Evolutionary conservation across 2,797 vertebrate species (phyloP).

Genomic region (Chiloscyllium punctatum): DNA sequence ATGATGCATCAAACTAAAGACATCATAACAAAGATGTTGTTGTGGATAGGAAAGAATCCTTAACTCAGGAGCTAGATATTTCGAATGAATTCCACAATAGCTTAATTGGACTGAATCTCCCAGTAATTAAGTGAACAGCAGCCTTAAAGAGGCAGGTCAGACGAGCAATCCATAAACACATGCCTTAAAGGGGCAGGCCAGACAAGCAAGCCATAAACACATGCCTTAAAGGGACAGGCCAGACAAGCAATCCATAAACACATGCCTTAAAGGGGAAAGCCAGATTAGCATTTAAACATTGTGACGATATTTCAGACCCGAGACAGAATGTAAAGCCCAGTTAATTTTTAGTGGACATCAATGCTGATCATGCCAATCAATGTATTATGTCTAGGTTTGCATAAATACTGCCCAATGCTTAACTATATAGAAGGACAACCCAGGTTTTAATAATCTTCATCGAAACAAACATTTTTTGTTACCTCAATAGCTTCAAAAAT

Average conservation of each 20-base stretch:
- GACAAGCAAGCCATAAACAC: too few species aligned
- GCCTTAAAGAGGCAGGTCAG: neutral
- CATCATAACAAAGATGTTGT: neutral
- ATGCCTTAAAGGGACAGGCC: too few species aligned
- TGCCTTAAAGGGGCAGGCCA: neutral
- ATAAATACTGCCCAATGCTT: neutral
- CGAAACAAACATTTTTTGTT: neutral
- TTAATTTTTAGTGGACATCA: neutral
- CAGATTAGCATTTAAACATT: too few species aligned
- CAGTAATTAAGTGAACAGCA: neutral
- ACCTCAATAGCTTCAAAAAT: neutral
- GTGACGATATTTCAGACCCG: neutral
- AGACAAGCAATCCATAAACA: too few species aligned
- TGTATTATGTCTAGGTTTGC: neutral
- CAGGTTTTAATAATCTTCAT: neutral
- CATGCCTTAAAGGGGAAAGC: too few species aligned
- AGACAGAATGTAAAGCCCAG: too few species aligned
- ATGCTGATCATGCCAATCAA: neutral
- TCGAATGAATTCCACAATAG: neutral
- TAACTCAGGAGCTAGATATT: neutral
- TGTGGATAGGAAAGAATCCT: neutral
- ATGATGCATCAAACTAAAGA: neutral
- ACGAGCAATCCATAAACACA: too few species aligned
- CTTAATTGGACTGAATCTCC: neutral
- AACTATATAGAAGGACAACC: neutral